Evolutionary conservation across 2,113 vertebrate genomes (phyloP), one percentile per base, ranked within the genome.

Genomic region (Archocentrus centrarchus): DNA sequence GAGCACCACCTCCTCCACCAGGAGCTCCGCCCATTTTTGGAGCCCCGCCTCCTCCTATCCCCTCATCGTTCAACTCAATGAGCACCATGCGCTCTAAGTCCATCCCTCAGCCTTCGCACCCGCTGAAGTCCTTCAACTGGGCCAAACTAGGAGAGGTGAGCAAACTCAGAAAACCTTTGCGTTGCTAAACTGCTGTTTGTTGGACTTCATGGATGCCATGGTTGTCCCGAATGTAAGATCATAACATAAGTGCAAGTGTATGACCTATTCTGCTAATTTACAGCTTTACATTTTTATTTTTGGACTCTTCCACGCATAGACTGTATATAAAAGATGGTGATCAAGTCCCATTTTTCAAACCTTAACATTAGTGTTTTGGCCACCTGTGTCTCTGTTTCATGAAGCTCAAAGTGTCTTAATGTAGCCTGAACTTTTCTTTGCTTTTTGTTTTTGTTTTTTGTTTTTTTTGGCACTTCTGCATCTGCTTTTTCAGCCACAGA

Each of bases 51-150:
- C 91, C 97, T 63, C 95, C 94, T 3, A 89, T 95, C 37, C 90
- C 90, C 1, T 91, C 95, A 0, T 96, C 95, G 11, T 94, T 96
- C 88, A 95, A 78, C 77, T 90, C 87, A 3, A 86, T 92, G 9
- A 87, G 63, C 53, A 97, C 88, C 50, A 92, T 97, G 94, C 97
- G 95, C 93, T 97, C 96, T 88, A 99, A 99, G 89, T 96, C 95
- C 76, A 95, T 97, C 79, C 98, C 98, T 0, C 98, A 99, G 92
- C 98, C 98, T 20, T 98, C 98, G 22, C 98, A 99, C 76, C 98
- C 98, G 0, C 96, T 99, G 91, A 99, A 99, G 95, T 99, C 98
- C 59, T 99, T 99, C 95, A 99, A 99, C 95, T 99, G 98, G 98
- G 95, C 97, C 93, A 99, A 99, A 87, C 93, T 99, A 27, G 97